Evolutionary conservation across 2,888 invertebrate genomes (phyloP).

Genomic region (Aphelenchoides bicaudatus): DNA sequence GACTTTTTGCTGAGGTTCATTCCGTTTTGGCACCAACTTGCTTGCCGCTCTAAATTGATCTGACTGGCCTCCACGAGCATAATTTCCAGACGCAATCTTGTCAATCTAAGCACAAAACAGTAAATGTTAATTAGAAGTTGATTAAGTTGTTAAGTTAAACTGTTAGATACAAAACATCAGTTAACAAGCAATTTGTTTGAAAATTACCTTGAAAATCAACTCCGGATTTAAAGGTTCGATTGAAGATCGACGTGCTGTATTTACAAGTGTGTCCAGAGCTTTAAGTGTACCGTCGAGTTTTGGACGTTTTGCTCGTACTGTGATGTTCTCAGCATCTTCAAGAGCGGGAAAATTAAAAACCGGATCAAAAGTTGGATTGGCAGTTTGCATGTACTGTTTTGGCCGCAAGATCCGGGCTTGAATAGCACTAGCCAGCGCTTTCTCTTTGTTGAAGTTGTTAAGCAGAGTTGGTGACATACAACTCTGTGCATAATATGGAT

Average conservation of each 20-base stretch:
- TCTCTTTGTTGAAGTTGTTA: conserved; percentile 11
- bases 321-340: not conserved
- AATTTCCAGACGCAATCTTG: conserved; percentile 10
- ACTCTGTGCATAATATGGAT: conserved; percentile 7
- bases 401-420: conserved; percentile 8
- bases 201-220: conserved; percentile 10
- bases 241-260: not conserved
- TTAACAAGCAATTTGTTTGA: no score
- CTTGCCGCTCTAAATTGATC: not conserved
- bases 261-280: not conserved
- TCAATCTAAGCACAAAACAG: conserved; percentile 11
- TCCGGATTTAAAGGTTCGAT: conserved; percentile 17
- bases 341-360: no score
- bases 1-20: not conserved
- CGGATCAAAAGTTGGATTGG: not conserved
- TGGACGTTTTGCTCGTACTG: no score
- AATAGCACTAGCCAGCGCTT: conserved; percentile 5
- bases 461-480: conserved; percentile 16
- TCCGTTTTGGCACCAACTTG: not conserved
- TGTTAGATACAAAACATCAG: not conserved
- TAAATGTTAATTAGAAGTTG: not conserved
- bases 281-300: no score
- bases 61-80: no score
- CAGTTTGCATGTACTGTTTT: not conserved
- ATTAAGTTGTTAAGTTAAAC: conserved; percentile 11